Evolutionary conservation across 2,797 vertebrate species (phyloP), one percentile per base, ranked within the genome.

Genomic region (Peromyscus eremicus): DNA sequence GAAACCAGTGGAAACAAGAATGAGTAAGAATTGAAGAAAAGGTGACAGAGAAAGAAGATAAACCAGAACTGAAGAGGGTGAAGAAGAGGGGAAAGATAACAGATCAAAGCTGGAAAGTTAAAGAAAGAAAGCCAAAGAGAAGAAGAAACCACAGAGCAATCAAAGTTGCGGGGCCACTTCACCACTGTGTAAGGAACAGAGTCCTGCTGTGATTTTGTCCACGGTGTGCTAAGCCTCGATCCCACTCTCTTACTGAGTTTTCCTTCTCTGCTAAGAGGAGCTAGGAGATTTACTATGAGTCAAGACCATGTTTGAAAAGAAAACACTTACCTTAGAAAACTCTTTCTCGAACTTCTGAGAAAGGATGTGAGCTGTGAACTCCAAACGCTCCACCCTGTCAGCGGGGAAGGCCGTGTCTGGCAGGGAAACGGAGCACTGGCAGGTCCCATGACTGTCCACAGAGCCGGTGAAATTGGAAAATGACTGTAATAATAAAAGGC

Each of bases 351-450:
- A 98, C 97, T 96, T 98, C 98, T 93, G 4, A 0, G 57, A 89
- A 80, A 99, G 98, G 0, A 3, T 34, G 3, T 83, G 4, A 1
- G 97, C 98, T 68, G 89, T 95, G 49, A 96, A 95, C 98, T 99
- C 98, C 94, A 99, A 96, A 76, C 84, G 91, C 76, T 99, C 98
- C 71, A 99, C 97, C 34, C 98, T 99, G 96, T 99, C 98, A 5
- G 98, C 99, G 0, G 99, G 99, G 95, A 99, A 99, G 68, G 98
- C 95, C 34, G 97, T 98, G 68, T 99, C 99, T 0, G 99, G 99
- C 71, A 99, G 94, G 94, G 97, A 98, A 17, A 99, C 98, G 0
- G 98, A 99, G 96, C 99, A 99, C 79, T 99, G 95, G 85, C 99
- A 99, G 52, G 98, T 98, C 60, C 99, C 99, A 0, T 32, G 92